Percentiles rank a stretch among this genome's conserved stretches.
Evolutionary conservation across 2,113 vertebrate species (phyloP).

Genomic region (Progne subis): DNA sequence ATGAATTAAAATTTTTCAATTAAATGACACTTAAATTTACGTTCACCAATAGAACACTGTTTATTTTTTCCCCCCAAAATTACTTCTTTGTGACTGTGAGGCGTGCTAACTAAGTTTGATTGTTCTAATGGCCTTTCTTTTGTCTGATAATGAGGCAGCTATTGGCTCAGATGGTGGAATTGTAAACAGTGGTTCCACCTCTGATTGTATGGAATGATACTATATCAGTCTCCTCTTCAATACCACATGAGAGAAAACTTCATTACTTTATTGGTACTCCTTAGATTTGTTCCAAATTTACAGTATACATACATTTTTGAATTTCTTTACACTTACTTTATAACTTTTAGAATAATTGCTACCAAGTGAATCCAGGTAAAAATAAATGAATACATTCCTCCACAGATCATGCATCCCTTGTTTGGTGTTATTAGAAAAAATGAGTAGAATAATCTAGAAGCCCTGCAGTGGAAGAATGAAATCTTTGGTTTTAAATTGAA

Average conservation of each 20-base stretch:
- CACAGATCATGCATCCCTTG: neutral
- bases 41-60: neutral
- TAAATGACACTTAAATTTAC: neutral
- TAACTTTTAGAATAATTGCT: neutral
- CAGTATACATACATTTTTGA: neutral
- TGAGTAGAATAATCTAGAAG: neutral
- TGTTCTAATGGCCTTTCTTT: neutral
- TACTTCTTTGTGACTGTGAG: neutral
- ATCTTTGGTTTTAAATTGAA: neutral
- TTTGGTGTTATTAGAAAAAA: neutral
- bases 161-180: neutral
- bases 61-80: neutral
- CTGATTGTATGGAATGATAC: neutral
- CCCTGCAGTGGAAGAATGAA: neutral
- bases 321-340: neutral
- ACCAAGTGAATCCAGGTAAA: neutral
- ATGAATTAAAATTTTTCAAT: neutral
- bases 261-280: neutral
- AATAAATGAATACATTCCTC: neutral
- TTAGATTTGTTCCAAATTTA: neutral
- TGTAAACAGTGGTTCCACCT: neutral
- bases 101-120: neutral
- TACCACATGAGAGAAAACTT: neutral
- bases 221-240: neutral
- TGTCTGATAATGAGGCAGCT: neutral